Conservation (phyloP, 2,797 vertebrate genomes). For the Xerus rutilus region DNA sequence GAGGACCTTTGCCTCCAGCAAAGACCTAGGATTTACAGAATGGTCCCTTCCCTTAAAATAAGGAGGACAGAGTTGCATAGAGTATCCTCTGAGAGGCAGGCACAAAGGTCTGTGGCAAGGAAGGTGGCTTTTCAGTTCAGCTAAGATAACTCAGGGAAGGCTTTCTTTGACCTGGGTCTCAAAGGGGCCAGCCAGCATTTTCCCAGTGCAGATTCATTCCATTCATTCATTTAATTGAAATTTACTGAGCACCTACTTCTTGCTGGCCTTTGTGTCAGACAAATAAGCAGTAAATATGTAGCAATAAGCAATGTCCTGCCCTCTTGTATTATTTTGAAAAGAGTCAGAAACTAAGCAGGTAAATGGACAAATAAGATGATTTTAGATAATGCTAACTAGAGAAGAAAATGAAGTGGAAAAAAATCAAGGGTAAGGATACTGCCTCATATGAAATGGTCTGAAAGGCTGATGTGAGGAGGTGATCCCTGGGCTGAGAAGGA, state of each 20-base stretch:
- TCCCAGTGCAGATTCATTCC: not conserved
- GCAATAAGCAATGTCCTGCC: not conserved
- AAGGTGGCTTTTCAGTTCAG: not conserved
- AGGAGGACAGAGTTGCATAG: not conserved
- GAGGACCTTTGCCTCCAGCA: not conserved
- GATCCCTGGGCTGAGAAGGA: not conserved
- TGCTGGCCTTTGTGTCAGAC: not conserved
- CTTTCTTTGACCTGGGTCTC: not conserved
- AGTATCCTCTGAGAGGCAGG: not conserved
- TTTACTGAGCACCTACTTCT: not conserved
- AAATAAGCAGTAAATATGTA: not conserved
- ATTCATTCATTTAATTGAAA: not conserved
- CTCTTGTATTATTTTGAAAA: not conserved
- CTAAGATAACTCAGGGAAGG: not conserved
- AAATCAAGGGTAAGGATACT: not conserved
- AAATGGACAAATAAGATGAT: not conserved
- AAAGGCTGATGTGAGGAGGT: not conserved
- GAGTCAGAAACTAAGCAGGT: not conserved
- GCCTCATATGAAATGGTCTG: not conserved
- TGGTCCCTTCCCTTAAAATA: not conserved
- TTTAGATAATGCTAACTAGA: not conserved
- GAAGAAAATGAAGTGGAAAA: not conserved
- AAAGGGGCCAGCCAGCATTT: not conserved
- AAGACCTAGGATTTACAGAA: not conserved
- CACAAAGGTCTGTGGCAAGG: not conserved